Evolutionary conservation across 2,888 invertebrate genomes (phyloP).

Genomic region (Campaea margaritaria): DNA sequence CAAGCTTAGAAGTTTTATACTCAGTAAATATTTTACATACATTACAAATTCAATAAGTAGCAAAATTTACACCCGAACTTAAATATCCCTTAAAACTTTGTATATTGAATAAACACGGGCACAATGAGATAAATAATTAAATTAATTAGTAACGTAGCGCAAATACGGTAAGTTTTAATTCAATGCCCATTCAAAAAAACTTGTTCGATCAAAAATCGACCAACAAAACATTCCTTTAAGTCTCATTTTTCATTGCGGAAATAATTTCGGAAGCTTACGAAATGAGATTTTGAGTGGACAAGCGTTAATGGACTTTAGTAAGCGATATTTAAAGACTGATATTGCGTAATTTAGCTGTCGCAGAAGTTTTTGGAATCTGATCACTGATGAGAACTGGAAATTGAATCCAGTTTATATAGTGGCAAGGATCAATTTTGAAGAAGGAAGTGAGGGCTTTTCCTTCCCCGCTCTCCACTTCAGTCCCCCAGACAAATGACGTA

Average conservation of each 20-base stretch:
- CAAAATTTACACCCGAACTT: conserved; percentile 32
- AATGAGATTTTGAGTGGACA: conserved; percentile 66
- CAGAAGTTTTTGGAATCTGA: conserved; percentile 78
- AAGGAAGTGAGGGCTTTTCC: conserved; percentile 48
- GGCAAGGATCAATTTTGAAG: conserved; percentile 57
- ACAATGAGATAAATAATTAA: conserved; percentile 80
- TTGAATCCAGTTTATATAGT: conserved; percentile 48
- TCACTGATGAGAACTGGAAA: conserved; percentile 54
- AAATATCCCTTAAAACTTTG: conserved; percentile 60
- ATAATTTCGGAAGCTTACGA: conserved; percentile 77
- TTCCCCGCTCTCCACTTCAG: conserved; percentile 63
- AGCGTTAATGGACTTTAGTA: conserved; percentile 63
- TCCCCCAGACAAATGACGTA: conserved; percentile 84
- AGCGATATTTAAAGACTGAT: conserved; percentile 56
- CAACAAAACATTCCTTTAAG: conserved; percentile 65
- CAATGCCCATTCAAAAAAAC: conserved; percentile 74
- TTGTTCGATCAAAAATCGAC: conserved; percentile 70
- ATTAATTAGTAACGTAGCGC: conserved; percentile 80
- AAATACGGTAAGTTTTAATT: conserved; percentile 83
- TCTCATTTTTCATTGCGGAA: conserved; percentile 72
- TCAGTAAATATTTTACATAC: background rate
- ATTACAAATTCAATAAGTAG: no score
- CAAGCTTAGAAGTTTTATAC: no score
- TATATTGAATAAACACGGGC: conserved; percentile 72
- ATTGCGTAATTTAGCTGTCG: conserved; percentile 59